Percentiles rank a stretch among this genome's conserved stretches.
These are phyloP conservation scores for Chrysopilus asiliformis DNA, from an alignment of 2,888 invertebrate genomes.

Conservation along the genomic window DNA sequence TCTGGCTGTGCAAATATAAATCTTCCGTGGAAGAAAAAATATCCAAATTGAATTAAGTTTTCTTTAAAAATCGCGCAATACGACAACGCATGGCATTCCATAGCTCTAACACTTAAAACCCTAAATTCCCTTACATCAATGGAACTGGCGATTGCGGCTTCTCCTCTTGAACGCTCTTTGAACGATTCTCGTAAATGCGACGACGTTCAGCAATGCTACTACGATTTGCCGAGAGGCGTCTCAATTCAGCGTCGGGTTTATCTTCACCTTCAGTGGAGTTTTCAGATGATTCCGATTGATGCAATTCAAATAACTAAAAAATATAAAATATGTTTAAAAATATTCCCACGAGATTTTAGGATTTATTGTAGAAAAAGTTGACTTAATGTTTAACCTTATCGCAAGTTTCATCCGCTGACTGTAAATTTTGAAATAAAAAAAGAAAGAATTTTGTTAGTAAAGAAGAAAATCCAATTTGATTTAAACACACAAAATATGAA, in stretches of 20 bases:
- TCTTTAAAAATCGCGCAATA: too few relatives aligned
- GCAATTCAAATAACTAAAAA: slow-evolving; percentile 31
- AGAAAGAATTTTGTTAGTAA: not conserved
- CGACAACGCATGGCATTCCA: too few relatives aligned
- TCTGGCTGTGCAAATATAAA: too few relatives aligned
- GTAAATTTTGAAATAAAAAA: slow-evolving; percentile 2
- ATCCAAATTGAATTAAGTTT: too few relatives aligned
- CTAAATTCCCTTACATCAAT: slow-evolving; percentile 36
- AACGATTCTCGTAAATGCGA: slow-evolving; percentile 62
- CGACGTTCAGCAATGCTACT: slow-evolving; percentile 65
- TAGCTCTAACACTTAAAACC: not conserved
- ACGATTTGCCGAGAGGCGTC: slow-evolving; percentile 47
- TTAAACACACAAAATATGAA: too few relatives aligned
- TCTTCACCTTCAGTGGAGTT: slow-evolving; percentile 41
- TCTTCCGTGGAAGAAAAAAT: too few relatives aligned
- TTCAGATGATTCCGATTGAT: slow-evolving; percentile 37
- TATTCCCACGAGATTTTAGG: not conserved
- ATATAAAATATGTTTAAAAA: slow-evolving; percentile 6
- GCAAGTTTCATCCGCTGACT: slow-evolving; percentile 13
- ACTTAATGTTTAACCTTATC: slow-evolving; percentile 15
- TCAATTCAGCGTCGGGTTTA: slow-evolving; percentile 38
- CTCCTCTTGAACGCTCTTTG: slow-evolving; percentile 52
- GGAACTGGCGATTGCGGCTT: slow-evolving; percentile 63
- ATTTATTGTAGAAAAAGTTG: slow-evolving; percentile 1
- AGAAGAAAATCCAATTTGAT: not conserved